Base-by-base conservation (phyloP, 30 jellyfish, hydroid and myxozoan species). In the Cassiopea xamachana region DNA sequence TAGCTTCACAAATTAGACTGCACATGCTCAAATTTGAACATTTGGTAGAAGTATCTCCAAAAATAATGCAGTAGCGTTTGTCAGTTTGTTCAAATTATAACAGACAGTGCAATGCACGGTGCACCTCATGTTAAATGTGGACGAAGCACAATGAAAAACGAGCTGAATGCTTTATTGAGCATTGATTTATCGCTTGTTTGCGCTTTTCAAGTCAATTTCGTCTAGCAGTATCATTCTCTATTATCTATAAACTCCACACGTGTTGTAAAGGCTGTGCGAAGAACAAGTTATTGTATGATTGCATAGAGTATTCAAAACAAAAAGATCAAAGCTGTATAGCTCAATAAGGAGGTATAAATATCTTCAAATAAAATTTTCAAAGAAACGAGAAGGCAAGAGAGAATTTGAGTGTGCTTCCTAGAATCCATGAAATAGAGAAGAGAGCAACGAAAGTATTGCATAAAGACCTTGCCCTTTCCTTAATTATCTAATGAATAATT, bases 201-300 rank as follows among this genome's bases (percentile, higher is more conserved):
- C 94, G 70, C 94, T 87, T 87, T 87, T 87, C 89, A 87, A n/a
- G 94, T 69, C 92, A 19, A 44, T 70, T 70, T 74, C 49, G 72
- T 69, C 82, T 43, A 46, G 12, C 74, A 17, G 19, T 2, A 8
- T 89, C 17, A 75, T 87, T 87, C 89, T 51, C 60, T 47, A 48
- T 68, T 48, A 8, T 75, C 83, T 39, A 70, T 46, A 69, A 61
- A 84, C 75, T 46, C 64, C 69, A 71, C 94, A 87, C 94, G 94
- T 87, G 94, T 75, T 87, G 46, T 45, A 48, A 86, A 14, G 76
- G 75, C 93, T 73, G 60, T 82, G 90, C 90, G 73, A 61, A 46
- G 43, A 7, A 48, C 90, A 58, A 45, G 73, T 45, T 27, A 79
- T 79, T 46, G 46, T 60, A 13, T 44, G 27, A 79, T n/a, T 14